Conservation (phyloP, 2,113 vertebrate species). For the Marcusenius ussheri region DNA sequence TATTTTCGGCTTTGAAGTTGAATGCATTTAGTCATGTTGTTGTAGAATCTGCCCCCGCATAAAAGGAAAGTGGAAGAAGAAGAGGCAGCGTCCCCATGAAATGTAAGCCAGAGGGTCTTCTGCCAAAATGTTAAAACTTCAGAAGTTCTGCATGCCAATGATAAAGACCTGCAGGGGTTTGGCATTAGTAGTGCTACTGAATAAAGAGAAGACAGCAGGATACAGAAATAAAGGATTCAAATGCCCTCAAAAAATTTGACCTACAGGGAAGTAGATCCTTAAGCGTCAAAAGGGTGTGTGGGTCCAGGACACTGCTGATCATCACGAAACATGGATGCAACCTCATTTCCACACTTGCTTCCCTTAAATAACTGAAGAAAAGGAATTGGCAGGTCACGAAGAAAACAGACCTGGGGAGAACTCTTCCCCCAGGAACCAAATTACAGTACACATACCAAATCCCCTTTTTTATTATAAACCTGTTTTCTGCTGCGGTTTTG, state of each 20-base stretch:
- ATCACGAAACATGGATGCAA: not conserved
- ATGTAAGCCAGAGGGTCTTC: slow-evolving; percentile 48
- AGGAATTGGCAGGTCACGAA: not conserved
- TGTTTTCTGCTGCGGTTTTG: not conserved
- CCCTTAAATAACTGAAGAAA: not conserved
- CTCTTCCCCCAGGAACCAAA: not conserved
- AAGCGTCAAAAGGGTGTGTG: not conserved
- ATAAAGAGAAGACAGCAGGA: slow-evolving; percentile 40
- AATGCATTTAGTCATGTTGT: slow-evolving; percentile 23
- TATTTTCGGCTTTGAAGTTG: slow-evolving; percentile 31
- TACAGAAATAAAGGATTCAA: slow-evolving; percentile 30
- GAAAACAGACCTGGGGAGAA: not conserved
- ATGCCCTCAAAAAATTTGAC: not conserved
- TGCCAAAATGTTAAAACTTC: slow-evolving; percentile 54
- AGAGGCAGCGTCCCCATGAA: slow-evolving; percentile 38
- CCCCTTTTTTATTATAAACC: not conserved
- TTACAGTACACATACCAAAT: not conserved
- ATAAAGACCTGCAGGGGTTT: slow-evolving; percentile 46
- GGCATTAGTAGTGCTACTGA: slow-evolving; percentile 54
- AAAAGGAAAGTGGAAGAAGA: slow-evolving; percentile 11
- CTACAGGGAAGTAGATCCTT: not conserved
- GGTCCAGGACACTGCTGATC: not conserved
- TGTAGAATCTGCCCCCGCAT: slow-evolving; percentile 28
- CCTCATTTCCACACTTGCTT: not conserved
- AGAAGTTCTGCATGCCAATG: slow-evolving; percentile 50